Base-by-base conservation (phyloP, 1,140 invertebrate species). In the Penaeus vannamei region DNA sequence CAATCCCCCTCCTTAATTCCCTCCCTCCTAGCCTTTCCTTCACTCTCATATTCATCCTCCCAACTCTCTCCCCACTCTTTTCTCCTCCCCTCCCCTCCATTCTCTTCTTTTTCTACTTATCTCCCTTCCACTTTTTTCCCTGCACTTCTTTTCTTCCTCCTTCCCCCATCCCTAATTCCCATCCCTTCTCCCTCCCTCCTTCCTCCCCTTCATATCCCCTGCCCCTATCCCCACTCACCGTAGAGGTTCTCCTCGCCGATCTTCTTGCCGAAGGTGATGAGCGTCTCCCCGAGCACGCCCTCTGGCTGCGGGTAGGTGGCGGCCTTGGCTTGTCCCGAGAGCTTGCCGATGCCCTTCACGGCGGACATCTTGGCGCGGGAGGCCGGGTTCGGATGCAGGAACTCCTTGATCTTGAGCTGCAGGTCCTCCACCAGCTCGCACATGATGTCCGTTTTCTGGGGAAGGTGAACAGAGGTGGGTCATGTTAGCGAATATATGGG, bases 351-450 rank as follows among this genome's bases (percentile, higher is more conserved):
- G 26, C 94, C 97, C 93, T 98, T 98, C 14, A 98, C 97, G 79
- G 97, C 97, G 1, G 97, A 97, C 97, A 98, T 98, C 94, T 98
- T 98, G 8, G 97, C 97, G 84, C 97, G 94, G n/a, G 97, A 97
- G 53, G 97, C 98, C 81, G 99, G 99, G 95, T 99, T 99, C 76
- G 99, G 99, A 93, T 99, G 99, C 62, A 99, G 95, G 93, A 98
- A 99, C 94, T 99, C 99, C 95, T 99, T 99, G 36, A 99, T 99
- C 94, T 99, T 99, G 90, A 96, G 93, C 93, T 99, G 97, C 86
- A 99, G 93, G 92, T 99, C 98, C 93, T 99, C 98, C 7, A 99
- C 98, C 91, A 99, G 93, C 93, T 99, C 98, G 91, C 96, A 96
- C 85, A 98, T 98, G 32, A 99, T 96, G 94, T 99, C 98, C 90